Evolutionary conservation across 2,888 invertebrate genomes (phyloP), one percentile per base, ranked within the genome.

Genomic region (Mythimna pallens): DNA sequence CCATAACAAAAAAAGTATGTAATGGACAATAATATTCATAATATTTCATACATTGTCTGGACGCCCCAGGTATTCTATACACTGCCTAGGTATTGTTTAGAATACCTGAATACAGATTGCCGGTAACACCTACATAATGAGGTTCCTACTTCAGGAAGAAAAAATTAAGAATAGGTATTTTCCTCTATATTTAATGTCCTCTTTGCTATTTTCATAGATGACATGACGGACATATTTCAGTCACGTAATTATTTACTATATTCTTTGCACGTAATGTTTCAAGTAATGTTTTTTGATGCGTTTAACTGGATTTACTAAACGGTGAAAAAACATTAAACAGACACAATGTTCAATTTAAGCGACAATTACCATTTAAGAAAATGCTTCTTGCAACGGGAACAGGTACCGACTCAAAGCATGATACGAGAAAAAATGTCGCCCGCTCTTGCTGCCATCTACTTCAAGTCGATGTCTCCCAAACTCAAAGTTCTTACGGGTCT

Each of bases 371-470:
- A 94, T 83, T 85, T 92, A 36, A 90, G 96, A 73, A 90, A 95
- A 89, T 93, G 91, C 83, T 96, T 88, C 78, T 81, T 95, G 9
- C 82, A 93, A 83, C 89, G 84, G 22, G 89, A 93, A n/a, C 89
- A 93, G 75, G 95, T 95, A 14, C 96, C 96, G 3, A 93, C 94
- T 1, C 94, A 94, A 81, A 93, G 89, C 64, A 85, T 92, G 12
- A 95, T 96, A 82, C 93, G 86, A 70, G 86, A 92, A 1, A 93
- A 88, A 74, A 95, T 96, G 96, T 78, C 86, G 10, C 89, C 89
- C 8, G 78, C 91, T 1, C 90, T 96, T 3, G 96, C 96, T 1
- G 87, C 90, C 12, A 90, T 96, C 55, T 95, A 93, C 79, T 96
- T 96, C 80, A 93, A 94, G 67, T 93, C 93, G 0, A 95, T 96